Evolutionary conservation across 1,140 invertebrate genomes (phyloP).

Genomic region (Nebria ingens): DNA sequence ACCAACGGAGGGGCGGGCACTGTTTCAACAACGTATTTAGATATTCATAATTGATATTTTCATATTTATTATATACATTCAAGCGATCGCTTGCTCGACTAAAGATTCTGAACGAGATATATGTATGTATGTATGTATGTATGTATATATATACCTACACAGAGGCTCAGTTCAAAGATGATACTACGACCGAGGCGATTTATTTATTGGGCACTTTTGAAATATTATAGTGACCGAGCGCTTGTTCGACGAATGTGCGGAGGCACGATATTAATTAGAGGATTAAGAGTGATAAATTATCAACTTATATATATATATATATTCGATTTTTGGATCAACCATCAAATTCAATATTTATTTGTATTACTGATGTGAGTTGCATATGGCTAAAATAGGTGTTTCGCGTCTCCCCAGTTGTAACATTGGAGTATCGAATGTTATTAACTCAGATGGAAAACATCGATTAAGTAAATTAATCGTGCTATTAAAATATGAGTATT

Average conservation of each 20-base stretch:
- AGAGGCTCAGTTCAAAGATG: neutral
- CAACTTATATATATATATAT: neutral
- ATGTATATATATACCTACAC: neutral
- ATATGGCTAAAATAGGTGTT: no score
- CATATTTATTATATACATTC: constrained; percentile 24
- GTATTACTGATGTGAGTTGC: no score
- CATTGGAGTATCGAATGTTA: no score
- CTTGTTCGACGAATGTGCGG: neutral
- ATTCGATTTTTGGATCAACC: no score
- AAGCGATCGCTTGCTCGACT: no score
- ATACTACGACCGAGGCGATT: no score
- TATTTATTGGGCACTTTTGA: no score
- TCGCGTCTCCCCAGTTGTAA: no score
- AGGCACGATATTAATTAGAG: constrained; percentile 5
- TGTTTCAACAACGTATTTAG: constrained; percentile 23
- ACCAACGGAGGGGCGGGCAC: constrained; percentile 22
- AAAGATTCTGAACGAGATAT: constrained; percentile 21
- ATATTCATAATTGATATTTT: constrained; percentile 29
- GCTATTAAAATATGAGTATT: no score
- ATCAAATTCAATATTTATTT: no score
- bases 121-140: neutral
- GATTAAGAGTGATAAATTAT: constrained; percentile 6
- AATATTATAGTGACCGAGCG: neutral
- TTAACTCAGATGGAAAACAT: no score
- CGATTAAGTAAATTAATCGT: no score